These are phyloP conservation scores for Automeris io DNA, from an alignment of 2,888 invertebrate species.

Conservation along the genomic window DNA sequence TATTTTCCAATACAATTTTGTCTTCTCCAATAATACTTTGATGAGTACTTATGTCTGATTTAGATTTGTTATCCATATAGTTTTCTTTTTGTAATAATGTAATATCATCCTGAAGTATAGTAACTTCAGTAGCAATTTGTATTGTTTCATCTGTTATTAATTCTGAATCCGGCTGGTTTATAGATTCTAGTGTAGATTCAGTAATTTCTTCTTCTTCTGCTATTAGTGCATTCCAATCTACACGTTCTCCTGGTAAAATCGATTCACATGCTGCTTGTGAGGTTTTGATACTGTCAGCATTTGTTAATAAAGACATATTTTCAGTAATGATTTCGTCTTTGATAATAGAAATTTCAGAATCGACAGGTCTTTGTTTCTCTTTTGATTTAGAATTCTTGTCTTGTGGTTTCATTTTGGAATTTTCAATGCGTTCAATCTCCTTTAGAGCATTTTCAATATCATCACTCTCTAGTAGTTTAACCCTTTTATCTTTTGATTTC, in stretches of 20 bases:
- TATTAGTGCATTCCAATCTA: slow-evolving; percentile 65
- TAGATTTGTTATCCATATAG: background rate
- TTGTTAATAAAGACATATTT: background rate
- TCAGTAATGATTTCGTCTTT: slow-evolving; percentile 6
- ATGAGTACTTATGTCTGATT: background rate
- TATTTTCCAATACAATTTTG: slow-evolving; percentile 9
- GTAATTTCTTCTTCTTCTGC: slow-evolving; percentile 53
- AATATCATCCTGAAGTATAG: slow-evolving; percentile 44
- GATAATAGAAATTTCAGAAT: background rate
- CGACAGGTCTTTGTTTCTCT: slow-evolving; percentile 12
- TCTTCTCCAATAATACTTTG: slow-evolving; percentile 11
- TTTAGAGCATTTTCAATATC: slow-evolving; percentile 45
- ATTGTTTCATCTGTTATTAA: slow-evolving; percentile 19
- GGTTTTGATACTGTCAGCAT: slow-evolving; percentile 5
- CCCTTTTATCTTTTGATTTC: slow-evolving; percentile 44
- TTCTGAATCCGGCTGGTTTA: slow-evolving; percentile 25
- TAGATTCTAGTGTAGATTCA: slow-evolving; percentile 34
- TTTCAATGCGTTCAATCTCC: slow-evolving; percentile 37
- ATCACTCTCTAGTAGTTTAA: slow-evolving; percentile 31
- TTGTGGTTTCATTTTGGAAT: slow-evolving; percentile 34
- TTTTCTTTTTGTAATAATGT: slow-evolving; percentile 19
- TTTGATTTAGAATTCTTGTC: slow-evolving; percentile 23
- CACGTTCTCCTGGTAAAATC: slow-evolving; percentile 43
- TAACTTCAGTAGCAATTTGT: slow-evolving; percentile 60
- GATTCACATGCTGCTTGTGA: slow-evolving; percentile 11